Conservation (phyloP, 2,888 invertebrate genomes). For the Lasioglossum leucozonium region DNA sequence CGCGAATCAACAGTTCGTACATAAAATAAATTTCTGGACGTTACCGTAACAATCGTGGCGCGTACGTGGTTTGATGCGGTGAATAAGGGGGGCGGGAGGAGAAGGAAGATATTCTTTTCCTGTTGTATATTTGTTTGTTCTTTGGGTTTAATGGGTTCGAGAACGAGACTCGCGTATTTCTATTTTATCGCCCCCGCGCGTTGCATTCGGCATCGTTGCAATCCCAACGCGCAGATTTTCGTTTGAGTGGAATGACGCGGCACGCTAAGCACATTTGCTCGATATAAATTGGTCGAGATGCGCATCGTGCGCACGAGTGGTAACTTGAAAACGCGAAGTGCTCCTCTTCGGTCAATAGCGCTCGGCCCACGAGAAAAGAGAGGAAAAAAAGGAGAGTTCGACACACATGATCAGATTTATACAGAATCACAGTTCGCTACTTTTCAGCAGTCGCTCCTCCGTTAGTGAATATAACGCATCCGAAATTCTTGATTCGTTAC, state of each 20-base stretch:
- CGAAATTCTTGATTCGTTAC: background rate
- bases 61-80: background rate
- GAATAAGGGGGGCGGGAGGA: too few relatives aligned
- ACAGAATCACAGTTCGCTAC: background rate
- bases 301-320: conserved; percentile 43
- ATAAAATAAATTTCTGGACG: background rate
- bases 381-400: conserved; percentile 25
- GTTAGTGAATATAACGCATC: background rate
- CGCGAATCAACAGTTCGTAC: background rate
- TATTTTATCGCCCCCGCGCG: background rate
- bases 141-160: background rate
- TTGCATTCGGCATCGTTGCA: background rate
- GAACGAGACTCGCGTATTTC: background rate
- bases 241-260: conserved; percentile 8
- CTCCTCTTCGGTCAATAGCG: conserved; percentile 35
- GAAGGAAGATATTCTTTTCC: background rate
- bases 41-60: background rate
- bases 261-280: conserved; percentile 44
- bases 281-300: conserved; percentile 56
- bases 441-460: background rate
- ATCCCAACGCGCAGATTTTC: conserved; percentile 12
- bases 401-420: conserved; percentile 1
- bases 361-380: conserved; percentile 10
- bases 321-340: conserved; percentile 36
- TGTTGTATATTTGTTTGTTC: background rate